Evolutionary conservation across 2,888 invertebrate genomes (phyloP).

Genomic region (Orthonevra nobilis): DNA sequence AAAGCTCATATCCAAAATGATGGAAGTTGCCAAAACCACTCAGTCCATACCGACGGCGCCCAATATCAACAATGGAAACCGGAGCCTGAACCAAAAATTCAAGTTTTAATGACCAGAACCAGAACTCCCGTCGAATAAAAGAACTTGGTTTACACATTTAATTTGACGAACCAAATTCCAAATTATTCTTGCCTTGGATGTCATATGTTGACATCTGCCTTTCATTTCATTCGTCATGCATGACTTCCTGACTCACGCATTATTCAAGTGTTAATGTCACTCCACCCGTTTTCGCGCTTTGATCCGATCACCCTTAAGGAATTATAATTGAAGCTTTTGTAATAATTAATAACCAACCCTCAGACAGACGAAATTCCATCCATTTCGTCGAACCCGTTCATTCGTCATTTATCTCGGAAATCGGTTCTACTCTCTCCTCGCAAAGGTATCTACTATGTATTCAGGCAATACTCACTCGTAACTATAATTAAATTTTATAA

Average conservation of each 20-base stretch:
- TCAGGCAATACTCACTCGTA: slow-evolving; percentile 23
- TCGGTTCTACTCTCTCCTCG: slow-evolving; percentile 13
- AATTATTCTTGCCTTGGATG: no score
- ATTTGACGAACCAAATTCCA: not conserved
- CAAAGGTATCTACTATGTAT: no score
- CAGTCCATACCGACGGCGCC: no score
- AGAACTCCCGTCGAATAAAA: no score
- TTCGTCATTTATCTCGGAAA: slow-evolving; percentile 25
- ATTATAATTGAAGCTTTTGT: slow-evolving; percentile 40
- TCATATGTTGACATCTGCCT: not conserved
- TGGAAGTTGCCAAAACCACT: no score
- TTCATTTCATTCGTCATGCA: slow-evolving; percentile 20
- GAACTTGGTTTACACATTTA: no score
- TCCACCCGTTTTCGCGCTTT: not conserved
- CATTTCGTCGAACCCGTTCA: slow-evolving; percentile 9
- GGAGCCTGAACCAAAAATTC: no score
- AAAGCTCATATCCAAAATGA: no score
- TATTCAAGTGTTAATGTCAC: not conserved
- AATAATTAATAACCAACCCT: no score
- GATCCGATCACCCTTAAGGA: slow-evolving; percentile 7
- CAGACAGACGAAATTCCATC: slow-evolving; percentile 8
- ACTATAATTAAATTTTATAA: slow-evolving; percentile 69
- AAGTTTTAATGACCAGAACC: no score
- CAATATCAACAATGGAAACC: no score
- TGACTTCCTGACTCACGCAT: slow-evolving; percentile 1